Evolutionary conservation across 2,888 invertebrate species (phyloP).

Genomic region (Ariolimax columbianus): DNA sequence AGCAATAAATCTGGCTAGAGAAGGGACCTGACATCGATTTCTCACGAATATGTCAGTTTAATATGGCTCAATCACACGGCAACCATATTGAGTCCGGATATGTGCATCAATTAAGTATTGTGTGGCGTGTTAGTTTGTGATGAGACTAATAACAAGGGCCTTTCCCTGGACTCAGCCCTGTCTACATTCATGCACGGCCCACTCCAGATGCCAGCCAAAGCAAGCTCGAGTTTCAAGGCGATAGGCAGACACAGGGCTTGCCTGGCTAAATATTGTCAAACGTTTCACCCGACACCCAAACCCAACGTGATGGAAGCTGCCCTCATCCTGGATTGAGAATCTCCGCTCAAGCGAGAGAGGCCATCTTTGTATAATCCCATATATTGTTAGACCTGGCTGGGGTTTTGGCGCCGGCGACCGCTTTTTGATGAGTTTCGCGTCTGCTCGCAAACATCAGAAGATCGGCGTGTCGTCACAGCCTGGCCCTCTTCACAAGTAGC

Average conservation of each 20-base stretch:
- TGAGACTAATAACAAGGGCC: not conserved
- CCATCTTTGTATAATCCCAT: not conserved
- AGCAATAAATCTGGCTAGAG: too few relatives aligned
- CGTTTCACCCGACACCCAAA: too few relatives aligned
- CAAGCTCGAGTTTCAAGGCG: slow-evolving; percentile 8
- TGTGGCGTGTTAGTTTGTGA: not conserved
- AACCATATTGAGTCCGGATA: not conserved
- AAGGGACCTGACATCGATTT: too few relatives aligned
- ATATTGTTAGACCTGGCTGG: not conserved
- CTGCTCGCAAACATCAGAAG: not conserved
- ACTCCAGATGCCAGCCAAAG: not conserved
- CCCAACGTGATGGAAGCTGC: not conserved
- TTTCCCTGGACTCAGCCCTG: not conserved
- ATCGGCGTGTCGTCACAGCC: not conserved
- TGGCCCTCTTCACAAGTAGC: not conserved
- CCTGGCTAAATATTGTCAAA: slow-evolving; percentile 19
- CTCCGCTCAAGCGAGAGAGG: not conserved
- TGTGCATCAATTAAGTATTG: not conserved
- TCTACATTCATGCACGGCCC: not conserved
- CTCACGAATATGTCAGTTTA: not conserved
- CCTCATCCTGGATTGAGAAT: not conserved
- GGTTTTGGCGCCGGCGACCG: slow-evolving; percentile 11
- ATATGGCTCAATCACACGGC: not conserved
- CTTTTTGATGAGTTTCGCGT: slow-evolving; percentile 1
- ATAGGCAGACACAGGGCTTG: not conserved